A percentile compares a stretch with the other conserved stretches of the same genome.
Conservation (phyloP, 2,797 vertebrate genomes). For the Astyanax mexicanus region DNA sequence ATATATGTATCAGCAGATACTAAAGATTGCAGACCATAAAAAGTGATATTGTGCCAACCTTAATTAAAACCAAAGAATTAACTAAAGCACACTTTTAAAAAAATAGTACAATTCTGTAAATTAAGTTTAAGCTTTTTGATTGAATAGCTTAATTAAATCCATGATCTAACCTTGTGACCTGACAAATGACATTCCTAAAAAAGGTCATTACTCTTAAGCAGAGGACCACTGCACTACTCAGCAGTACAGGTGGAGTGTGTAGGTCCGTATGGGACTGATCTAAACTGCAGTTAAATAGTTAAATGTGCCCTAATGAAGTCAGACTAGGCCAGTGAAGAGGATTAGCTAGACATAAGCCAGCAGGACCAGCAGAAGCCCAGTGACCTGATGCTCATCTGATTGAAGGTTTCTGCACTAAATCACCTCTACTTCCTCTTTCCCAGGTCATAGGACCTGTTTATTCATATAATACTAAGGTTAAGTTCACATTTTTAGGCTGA, state of each 20-base stretch:
- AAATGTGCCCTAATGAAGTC: constrained; percentile 68
- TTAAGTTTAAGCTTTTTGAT: too few species aligned
- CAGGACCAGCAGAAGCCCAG: constrained; percentile 29
- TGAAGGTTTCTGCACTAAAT: constrained; percentile 5
- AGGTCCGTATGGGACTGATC: background rate
- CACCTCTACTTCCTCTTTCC: background rate
- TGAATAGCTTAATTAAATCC: background rate
- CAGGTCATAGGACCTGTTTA: constrained; percentile 8
- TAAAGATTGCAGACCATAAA: too few species aligned
- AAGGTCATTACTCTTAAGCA: background rate
- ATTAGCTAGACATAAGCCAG: constrained; percentile 68
- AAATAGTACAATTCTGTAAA: too few species aligned
- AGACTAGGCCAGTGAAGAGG: constrained; percentile 60
- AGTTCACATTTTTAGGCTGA: too few species aligned
- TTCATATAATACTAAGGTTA: background rate
- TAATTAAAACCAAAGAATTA: too few species aligned
- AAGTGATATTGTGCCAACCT: too few species aligned
- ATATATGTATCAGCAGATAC: too few species aligned
- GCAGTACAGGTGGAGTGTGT: background rate
- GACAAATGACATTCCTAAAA: background rate
- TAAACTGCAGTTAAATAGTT: constrained; percentile 55
- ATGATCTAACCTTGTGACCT: too few species aligned
- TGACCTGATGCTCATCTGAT: constrained; percentile 29
- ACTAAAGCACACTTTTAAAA: too few species aligned
- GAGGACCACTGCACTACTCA: background rate